Evolutionary conservation across 2,113 vertebrate genomes (phyloP).

Genomic region (Parus major): DNA sequence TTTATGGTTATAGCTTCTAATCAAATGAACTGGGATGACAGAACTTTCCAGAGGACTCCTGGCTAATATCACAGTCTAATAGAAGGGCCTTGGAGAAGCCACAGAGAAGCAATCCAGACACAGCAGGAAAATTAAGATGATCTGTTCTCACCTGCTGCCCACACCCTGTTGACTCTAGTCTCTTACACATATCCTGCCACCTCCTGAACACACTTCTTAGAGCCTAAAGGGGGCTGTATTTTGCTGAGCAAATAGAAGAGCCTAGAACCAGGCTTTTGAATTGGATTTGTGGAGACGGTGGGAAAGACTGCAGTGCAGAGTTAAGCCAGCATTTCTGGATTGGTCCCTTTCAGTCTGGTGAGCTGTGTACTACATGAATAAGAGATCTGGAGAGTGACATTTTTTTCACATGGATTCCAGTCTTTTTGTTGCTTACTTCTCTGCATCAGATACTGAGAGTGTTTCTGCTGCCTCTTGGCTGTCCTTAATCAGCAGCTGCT

Average conservation of each 20-base stretch:
- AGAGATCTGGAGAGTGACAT: background rate
- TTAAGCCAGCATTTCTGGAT: background rate
- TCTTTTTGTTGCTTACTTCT: background rate
- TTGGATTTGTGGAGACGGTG: background rate
- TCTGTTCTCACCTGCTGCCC: background rate
- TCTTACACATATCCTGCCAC: background rate
- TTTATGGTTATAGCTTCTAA: background rate
- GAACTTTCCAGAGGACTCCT: background rate
- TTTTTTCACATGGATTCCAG: background rate
- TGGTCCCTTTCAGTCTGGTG: background rate
- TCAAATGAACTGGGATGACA: background rate
- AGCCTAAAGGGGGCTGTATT: background rate
- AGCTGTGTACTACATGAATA: background rate
- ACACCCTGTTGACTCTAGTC: background rate
- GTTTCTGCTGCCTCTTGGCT: background rate
- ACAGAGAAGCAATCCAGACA: background rate
- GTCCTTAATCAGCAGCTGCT: background rate
- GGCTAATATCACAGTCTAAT: background rate
- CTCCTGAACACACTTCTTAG: background rate
- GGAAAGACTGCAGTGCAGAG: background rate
- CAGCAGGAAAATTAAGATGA: background rate
- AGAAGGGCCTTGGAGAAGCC: background rate
- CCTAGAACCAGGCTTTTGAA: background rate
- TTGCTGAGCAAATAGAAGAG: background rate
- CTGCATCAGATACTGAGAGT: background rate